Evolutionary conservation across 2,797 vertebrate genomes (phyloP).

Genomic region (Steatocranus sp.): DNA sequence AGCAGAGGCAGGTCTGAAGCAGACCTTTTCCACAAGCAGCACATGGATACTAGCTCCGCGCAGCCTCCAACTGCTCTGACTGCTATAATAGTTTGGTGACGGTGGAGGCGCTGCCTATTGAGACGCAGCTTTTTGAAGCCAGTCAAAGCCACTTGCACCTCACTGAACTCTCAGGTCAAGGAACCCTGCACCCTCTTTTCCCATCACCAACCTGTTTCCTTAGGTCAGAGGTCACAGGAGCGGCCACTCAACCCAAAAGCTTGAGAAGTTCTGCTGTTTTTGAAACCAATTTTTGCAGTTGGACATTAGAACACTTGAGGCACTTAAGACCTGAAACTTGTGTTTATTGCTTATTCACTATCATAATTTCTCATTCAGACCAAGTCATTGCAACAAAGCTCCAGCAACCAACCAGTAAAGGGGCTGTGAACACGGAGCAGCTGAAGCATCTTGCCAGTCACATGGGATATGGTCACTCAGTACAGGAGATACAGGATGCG

Average conservation of each 20-base stretch:
- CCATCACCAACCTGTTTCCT: not conserved
- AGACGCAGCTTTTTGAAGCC: not conserved
- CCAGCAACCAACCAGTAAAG: not conserved
- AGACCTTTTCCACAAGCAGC: not conserved
- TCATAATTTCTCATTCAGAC: not conserved
- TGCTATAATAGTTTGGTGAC: not conserved
- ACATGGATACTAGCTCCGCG: not conserved
- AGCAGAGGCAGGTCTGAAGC: not conserved
- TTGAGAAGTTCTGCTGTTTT: not conserved
- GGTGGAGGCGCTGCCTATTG: not conserved
- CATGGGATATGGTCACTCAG: not conserved
- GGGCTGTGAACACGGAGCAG: not conserved
- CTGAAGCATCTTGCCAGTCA: not conserved
- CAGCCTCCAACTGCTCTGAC: not conserved
- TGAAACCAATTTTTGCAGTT: not conserved
- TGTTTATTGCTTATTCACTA: not conserved
- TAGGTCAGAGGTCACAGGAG: not conserved
- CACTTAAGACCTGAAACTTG: not conserved
- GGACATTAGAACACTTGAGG: not conserved
- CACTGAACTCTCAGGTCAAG: not conserved
- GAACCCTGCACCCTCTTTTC: not conserved
- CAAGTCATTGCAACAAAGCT: not conserved
- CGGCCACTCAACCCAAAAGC: not conserved
- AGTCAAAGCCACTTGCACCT: not conserved
- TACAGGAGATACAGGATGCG: not conserved